Base-by-base conservation (phyloP, 1,140 invertebrate genomes). In the Pseudomyrmex concolor region DNA sequence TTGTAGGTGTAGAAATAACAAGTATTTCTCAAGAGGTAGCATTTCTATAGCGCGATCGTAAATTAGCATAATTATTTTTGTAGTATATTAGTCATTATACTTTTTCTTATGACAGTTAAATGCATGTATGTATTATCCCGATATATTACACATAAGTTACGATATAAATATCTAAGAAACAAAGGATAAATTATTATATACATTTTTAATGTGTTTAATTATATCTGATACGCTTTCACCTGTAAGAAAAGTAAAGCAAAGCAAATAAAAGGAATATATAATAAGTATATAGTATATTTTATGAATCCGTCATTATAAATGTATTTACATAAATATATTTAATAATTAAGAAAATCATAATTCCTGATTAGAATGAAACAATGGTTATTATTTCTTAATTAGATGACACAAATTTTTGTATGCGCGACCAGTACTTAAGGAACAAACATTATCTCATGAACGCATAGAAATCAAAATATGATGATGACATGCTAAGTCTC, bases 1-100 rank as follows among this genome's bases (percentile, higher is more conserved):
- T 17, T 34, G 5, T 19, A 59, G 54, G 25, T 70, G 34, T 59
- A 78, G 76, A 19, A 34, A 34, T 34, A 34, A 13, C 50, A 48
- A 34, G 0, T 34, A 34, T 34, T 34, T 68, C 19, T 19, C 54
- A 45, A 78, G 43, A 34, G 62, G 19, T 70, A 68, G 64, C 19
- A 8, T 45, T 59, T 15, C 57, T 68, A 70, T 78, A 68, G 64
- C 10, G 15, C 50, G 57, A 19, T 74, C 48, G n/a, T 63, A 62
- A 74, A n/a, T 55, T 68, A 68, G 34, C 13, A 17, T 67, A 78
- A 25, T 78, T 68, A 68, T 78, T 68, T 59, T 78, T 70, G 45
- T 59, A 78, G 76, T 19, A 54, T 25, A 48, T 68, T 67, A 77
- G 17, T 5, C 74, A 45, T 70, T 78, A 68, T 78, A 57, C 51